Evolutionary conservation across 64 coral and sea anemone species (phyloP), one percentile per base, ranked within the genome.

Genomic region (Actinia equina): DNA sequence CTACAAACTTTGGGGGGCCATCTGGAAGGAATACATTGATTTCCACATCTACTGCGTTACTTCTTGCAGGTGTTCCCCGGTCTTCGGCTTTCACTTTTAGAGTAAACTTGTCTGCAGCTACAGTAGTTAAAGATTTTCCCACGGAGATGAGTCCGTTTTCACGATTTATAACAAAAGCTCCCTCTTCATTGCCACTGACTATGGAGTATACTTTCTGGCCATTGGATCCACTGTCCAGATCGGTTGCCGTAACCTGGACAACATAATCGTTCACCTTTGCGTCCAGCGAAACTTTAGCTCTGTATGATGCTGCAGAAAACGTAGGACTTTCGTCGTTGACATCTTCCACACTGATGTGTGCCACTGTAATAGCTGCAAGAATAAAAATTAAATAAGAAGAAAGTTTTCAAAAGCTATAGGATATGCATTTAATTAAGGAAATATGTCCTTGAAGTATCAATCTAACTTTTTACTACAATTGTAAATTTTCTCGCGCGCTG

Each of bases 1-100:
- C 77, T 0, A 87, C 92, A 81, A 96, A 96, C 88, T 82, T 89
- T 16, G 94, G 94, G 1, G 88, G 94, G 9, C 94, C 94, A 82
- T 96, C 91, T 14, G 94, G 91, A 7, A 87, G 88, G 22, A 90
- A 84, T 14, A 96, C 88, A 5, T 87, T 84, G 9, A 96, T 62
- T 67, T 96, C 74, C 19, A 96, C 94, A 41, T 62, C 70, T 26
- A 90, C 85, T 9, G 15, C 11, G 20, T 52, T 76, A 7, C 69
- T 93, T 57, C n/a, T 20, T 7, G 46, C 42, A 7, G 84, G 91
- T 55, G 86, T 86, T 9, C 88, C 84, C 79, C 91, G 86, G 77
- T 96, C 94, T 59, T 88, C 82, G 0, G 91, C 94, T 49, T 96
- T 90, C 2, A 96, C 88, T 18, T 56, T 49, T 59, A 92, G 90